Conservation (phyloP, 2,888 invertebrate genomes). For the Aspidiotus rigidus region DNA sequence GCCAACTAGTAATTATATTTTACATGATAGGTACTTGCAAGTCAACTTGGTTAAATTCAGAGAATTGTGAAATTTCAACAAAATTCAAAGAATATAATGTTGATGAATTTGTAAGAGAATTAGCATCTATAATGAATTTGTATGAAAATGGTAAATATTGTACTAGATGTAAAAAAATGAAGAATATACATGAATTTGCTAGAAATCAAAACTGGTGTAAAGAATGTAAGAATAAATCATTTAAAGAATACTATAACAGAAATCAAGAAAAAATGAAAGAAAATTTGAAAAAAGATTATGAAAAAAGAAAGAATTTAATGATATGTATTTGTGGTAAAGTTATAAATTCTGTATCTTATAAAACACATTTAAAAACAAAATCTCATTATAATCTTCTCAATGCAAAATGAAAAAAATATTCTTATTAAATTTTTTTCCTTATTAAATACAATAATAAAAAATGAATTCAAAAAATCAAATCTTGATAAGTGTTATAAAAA, state of each 20-base stretch:
- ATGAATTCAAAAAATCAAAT: slow-evolving; percentile 13
- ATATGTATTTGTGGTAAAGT: slow-evolving; percentile 7
- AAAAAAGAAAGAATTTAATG: neutral
- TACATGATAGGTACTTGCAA: slow-evolving; percentile 4
- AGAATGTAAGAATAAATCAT: slow-evolving; percentile 3
- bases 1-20: slow-evolving; percentile 2
- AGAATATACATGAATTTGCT: slow-evolving; percentile 5
- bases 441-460: slow-evolving; percentile 11
- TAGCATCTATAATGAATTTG: slow-evolving; percentile 1
- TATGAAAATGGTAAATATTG: slow-evolving; percentile 1
- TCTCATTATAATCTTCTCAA: slow-evolving; percentile 4
- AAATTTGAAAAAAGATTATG: neutral
- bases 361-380: slow-evolving; percentile 4
- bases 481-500: slow-evolving; percentile 18
- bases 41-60: slow-evolving; percentile 1
- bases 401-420: slow-evolving; percentile 3
- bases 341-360: slow-evolving; percentile 5
- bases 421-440: slow-evolving; percentile 14
- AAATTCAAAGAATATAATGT: neutral
- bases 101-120: neutral
- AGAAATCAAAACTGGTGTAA: slow-evolving; percentile 10
- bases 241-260: neutral
- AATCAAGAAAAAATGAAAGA: slow-evolving; percentile 3
- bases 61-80: neutral
- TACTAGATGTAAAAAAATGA: slow-evolving; percentile 7